These are phyloP conservation scores for Drosophila leonis DNA, from an alignment of 2,888 invertebrate species.

Conservation along the genomic window DNA sequence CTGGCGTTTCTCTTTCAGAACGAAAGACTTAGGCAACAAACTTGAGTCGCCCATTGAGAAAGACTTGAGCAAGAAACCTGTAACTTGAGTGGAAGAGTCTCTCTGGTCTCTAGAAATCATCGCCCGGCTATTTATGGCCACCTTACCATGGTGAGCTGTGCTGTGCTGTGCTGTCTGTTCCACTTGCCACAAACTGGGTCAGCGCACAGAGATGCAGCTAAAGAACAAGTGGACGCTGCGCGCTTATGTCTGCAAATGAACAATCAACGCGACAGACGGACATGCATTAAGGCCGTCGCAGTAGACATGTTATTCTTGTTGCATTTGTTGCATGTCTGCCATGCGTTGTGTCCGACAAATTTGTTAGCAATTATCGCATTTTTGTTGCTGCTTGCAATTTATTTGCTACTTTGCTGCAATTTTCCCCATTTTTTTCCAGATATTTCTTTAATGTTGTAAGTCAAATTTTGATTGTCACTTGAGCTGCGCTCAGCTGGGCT, in stretches of 20 bases:
- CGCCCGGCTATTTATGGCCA: constrained; percentile 72
- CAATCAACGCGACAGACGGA: constrained; percentile 10
- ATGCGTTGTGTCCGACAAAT: constrained; percentile 65
- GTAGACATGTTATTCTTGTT: constrained; percentile 20
- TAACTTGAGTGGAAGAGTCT: constrained; percentile 57
- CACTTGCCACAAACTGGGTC: constrained; percentile 84
- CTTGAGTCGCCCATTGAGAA: constrained; percentile 68
- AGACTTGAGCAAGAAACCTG: constrained; percentile 79
- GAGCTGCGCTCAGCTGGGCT: constrained; percentile 38
- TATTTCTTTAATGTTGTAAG: constrained; percentile 31
- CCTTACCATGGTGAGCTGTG: constrained; percentile 38
- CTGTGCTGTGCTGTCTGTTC: constrained; percentile 73
- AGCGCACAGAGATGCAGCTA: constrained; percentile 52
- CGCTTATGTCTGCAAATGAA: constrained; percentile 47
- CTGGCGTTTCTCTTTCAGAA: constrained; percentile 64
- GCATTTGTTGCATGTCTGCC: constrained; percentile 41
- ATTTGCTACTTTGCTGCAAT: constrained; percentile 26
- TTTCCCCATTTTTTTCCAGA: background rate
- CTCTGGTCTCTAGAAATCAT: constrained; percentile 51
- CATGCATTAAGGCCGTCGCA: constrained; percentile 33
- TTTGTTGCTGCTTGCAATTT: constrained; percentile 48
- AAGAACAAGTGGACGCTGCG: constrained; percentile 52
- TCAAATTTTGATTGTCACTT: constrained; percentile 72
- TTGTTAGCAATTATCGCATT: constrained; percentile 74
- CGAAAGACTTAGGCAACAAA: constrained; percentile 81